These are phyloP conservation scores for Botrylloides violaceus DNA, from an alignment of 23 tunicate genomes.

Conservation along the genomic window DNA sequence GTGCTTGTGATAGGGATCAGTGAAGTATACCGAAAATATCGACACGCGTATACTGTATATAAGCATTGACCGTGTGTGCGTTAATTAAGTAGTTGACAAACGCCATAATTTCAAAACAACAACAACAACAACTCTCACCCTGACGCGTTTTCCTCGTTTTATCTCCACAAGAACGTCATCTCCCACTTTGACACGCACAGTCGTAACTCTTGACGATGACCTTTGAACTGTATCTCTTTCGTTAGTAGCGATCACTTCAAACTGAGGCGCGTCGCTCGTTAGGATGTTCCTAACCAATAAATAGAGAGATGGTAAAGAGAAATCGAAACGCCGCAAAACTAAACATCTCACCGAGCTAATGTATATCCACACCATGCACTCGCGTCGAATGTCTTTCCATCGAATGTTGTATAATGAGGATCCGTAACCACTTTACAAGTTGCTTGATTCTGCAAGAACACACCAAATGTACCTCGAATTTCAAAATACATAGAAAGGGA, in stretches of 20 bases:
- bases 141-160: slow-evolving; percentile 12
- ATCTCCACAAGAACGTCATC: slow-evolving; percentile 16
- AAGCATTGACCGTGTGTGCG: too few relatives aligned
- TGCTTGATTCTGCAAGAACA: slow-evolving; percentile 50
- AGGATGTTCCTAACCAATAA: slow-evolving; percentile 13
- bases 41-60: too few relatives aligned
- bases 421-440: slow-evolving; percentile 51
- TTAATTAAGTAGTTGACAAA: too few relatives aligned
- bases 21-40: too few relatives aligned
- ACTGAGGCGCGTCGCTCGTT: slow-evolving; percentile 31
- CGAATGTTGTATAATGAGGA: slow-evolving; percentile 63
- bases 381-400: slow-evolving; percentile 34
- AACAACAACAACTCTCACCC: slow-evolving; percentile 6
- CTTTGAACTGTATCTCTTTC: slow-evolving; percentile 18
- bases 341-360: slow-evolving; percentile 27
- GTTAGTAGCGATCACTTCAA: slow-evolving; percentile 41
- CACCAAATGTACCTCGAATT: too few relatives aligned
- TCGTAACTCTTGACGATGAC: slow-evolving; percentile 27
- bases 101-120: background rate
- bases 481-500: too few relatives aligned
- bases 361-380: slow-evolving; percentile 52
- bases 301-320: background rate
- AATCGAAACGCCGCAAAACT: background rate
- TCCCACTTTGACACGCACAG: slow-evolving; percentile 25
- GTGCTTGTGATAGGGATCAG: too few relatives aligned